Conservation (phyloP, 1,140 invertebrate species). For the Akabosia matsudoensis region DNA sequence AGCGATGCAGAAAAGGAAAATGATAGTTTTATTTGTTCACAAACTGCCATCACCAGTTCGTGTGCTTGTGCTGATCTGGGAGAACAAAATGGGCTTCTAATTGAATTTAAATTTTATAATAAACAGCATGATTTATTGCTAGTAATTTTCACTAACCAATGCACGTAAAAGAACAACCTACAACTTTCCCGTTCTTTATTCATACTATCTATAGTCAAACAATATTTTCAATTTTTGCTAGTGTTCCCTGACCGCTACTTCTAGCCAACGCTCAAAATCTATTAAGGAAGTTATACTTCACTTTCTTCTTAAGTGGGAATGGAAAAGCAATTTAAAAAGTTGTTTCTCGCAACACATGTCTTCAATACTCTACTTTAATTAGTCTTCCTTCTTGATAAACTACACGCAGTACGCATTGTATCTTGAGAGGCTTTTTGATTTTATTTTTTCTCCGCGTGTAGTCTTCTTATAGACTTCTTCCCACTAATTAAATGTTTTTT, state of each 20-base stretch:
- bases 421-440: too few species aligned
- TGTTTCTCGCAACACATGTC: too few species aligned
- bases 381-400: too few species aligned
- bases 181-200: too few species aligned
- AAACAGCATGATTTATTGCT: background rate
- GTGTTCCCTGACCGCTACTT: background rate
- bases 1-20: background rate
- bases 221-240: background rate
- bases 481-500: background rate
- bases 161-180: too few species aligned
- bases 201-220: too few species aligned
- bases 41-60: background rate
- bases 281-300: background rate
- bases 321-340: too few species aligned
- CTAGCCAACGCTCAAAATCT: background rate
- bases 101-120: constrained; percentile 25
- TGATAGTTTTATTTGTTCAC: background rate
- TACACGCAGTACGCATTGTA: too few species aligned
- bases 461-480: too few species aligned
- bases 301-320: background rate
- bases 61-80: background rate
- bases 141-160: constrained; percentile 2
- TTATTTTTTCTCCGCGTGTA: too few species aligned
- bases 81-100: constrained; percentile 14
- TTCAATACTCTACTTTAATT: too few species aligned